Base-by-base conservation (phyloP, 2,888 invertebrate species). In the Petrolisthes cinctipes region DNA sequence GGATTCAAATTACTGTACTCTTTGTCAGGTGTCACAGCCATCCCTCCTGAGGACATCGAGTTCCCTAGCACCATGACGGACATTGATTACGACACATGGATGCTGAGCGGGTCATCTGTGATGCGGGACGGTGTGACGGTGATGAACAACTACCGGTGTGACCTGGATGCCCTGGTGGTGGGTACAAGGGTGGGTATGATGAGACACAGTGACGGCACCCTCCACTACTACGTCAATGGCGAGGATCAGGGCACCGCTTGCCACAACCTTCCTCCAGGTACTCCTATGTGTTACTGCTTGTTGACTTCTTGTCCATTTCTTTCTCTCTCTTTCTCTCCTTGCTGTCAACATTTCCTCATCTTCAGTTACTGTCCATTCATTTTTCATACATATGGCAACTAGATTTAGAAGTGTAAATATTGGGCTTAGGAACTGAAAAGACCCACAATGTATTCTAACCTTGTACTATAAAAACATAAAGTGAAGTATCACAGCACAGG, bases 61-160 rank as follows among this genome's bases (percentile, higher is more conserved):
- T 94, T 96, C 91, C 96, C 97, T 0, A 96, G 96, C 76, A 98
- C 98, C 5, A 97, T 98, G 92, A 98, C 97, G 0, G 98, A 98
- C 92, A 95, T 98, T 84, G 96, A 96, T 92, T 96, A 96, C 92
- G 97, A 97, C 92, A 98, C 97, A 0, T 97, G 97, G 94, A 97
- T 98, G 94, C 93, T 98, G 11, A 97, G 97, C 92, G 98, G 98
- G 0, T 96, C 97, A 0, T 96, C 97, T 84, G 95, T 98, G 91
- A 97, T 98, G 96, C 96, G 97, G 85, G 92, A 89, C 57, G 88
- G 89, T 53, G 95, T 95, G 71, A 97, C 97, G 20, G 94, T 97
- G 81, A 95, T 96, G 80, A 96, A 96, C 92, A 96, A 97, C 91
- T 98, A 98, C 92, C 94, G 95, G 0, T 95, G 97, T 83, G 97